Percentiles rank a stretch among this genome's conserved stretches.
Conservation (phyloP, 2,888 invertebrate species). For the Spilarctia lutea region DNA sequence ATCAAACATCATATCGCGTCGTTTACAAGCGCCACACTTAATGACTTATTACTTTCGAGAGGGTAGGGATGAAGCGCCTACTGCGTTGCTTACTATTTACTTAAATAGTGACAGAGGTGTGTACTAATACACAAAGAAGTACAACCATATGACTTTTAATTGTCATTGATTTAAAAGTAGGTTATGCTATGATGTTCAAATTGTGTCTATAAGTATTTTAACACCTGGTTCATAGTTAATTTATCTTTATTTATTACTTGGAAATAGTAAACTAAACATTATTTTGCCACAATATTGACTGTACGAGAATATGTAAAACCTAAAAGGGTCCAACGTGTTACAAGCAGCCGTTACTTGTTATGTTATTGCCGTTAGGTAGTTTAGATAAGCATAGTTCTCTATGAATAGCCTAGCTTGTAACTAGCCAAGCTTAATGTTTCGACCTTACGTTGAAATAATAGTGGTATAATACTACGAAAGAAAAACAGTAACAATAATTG, state of each 20-base stretch:
- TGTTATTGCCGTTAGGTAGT: slow-evolving; percentile 40
- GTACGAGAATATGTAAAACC: background rate
- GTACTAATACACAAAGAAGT: background rate
- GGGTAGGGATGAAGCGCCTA: too few relatives aligned
- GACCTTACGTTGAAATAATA: background rate
- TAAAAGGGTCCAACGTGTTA: slow-evolving; percentile 4
- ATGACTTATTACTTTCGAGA: too few relatives aligned
- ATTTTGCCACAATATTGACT: background rate
- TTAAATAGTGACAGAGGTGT: too few relatives aligned
- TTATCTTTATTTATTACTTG: background rate
- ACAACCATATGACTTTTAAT: too few relatives aligned
- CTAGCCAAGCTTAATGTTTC: background rate
- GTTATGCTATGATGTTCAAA: background rate
- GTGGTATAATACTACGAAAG: too few relatives aligned
- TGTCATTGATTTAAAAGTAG: background rate
- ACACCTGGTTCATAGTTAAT: background rate
- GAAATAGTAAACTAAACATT: background rate
- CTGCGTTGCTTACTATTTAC: too few relatives aligned
- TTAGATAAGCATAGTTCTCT: slow-evolving; percentile 30
- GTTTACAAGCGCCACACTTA: too few relatives aligned
- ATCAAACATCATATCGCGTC: too few relatives aligned
- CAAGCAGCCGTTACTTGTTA: background rate
- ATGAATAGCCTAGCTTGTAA: slow-evolving; percentile 17
- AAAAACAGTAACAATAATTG: background rate
- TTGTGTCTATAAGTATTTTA: background rate